Evolutionary conservation across 2,797 vertebrate genomes (phyloP), one percentile per base, ranked within the genome.

Genomic region (Sebastes vulpes): DNA sequence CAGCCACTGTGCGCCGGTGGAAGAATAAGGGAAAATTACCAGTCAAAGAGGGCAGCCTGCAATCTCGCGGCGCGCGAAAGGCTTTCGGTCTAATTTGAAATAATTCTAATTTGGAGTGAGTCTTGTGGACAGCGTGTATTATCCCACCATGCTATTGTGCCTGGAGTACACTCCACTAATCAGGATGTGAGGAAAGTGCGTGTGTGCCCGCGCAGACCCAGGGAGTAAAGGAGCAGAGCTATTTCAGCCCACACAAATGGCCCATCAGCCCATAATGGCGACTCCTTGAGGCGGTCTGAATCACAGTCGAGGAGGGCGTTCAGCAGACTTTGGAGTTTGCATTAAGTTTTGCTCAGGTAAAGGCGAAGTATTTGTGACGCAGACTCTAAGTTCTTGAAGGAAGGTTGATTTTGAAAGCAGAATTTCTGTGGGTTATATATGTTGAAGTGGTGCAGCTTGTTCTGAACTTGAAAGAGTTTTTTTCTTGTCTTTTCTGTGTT

Each of bases 161-260:
- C 83, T 88, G 64, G 79, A 92, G 90, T 92, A 88, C 92, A 75
- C 90, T 92, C 71, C 75, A 91, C 82, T 92, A 93, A 95, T 95
- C 93, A 94, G 86, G 84, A 84, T 88, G 81, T 84, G 78, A 90
- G 86, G 61, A 81, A 80, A 87, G 91, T 85, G 78, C 60, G 50
- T 81, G 76, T 73, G 60, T 73, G 64, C 68, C 67, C 1, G 64
- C 26, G 8, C 53, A 69, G 72, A 82, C 78, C 61, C 29, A 21
- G 29, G 57, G 68, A 76, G 48, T 52, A 65, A 68, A 75, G 25
- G 65, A 85, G 65, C 42, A 31, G 48, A 50, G 50, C 64, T 70
- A 64, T 85, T 85, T 71, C 76, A 73, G 75, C 89, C 85, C 68
- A 85, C 89, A 87, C 87, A 81, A 83, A 85, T 58, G 70, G 56